phyloP scores from a whole-genome alignment of 1,140 invertebrate species.

The Leptinotarsa undecemlineata region DNA sequence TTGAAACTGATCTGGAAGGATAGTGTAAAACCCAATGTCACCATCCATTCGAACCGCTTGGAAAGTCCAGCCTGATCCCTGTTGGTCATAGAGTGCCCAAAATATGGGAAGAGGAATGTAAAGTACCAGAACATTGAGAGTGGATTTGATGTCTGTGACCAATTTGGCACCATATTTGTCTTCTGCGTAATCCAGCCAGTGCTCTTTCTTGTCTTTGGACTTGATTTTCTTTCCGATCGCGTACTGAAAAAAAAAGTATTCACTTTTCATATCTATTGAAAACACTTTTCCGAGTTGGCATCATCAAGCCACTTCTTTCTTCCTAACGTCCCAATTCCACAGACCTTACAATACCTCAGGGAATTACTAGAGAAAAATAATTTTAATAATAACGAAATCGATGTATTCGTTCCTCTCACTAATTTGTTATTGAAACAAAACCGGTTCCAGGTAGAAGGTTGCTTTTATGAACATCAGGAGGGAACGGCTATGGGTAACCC shows the following conservation, averaged over 20 bases:
- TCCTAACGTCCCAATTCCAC: too few relatives aligned
- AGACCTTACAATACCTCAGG: too few relatives aligned
- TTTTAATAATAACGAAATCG: too few relatives aligned
- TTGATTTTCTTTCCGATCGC: conserved; percentile 55
- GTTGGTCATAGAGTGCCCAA: conserved; percentile 87
- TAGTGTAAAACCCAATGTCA: conserved; percentile 65
- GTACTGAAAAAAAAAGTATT: conserved; percentile 49
- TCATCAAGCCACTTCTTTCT: too few relatives aligned
- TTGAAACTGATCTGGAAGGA: conserved; percentile 87
- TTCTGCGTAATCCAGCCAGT: conserved; percentile 83
- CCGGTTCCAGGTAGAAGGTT: too few relatives aligned
- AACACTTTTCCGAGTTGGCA: too few relatives aligned
- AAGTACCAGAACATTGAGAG: conserved; percentile 73
- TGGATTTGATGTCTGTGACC: conserved; percentile 75
- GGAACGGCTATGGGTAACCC: too few relatives aligned
- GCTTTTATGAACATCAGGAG: too few relatives aligned
- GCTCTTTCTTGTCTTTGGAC: conserved; percentile 61
- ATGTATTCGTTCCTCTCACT: too few relatives aligned
- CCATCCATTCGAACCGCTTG: conserved; percentile 92
- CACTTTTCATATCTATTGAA: too few relatives aligned
- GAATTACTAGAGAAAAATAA: too few relatives aligned
- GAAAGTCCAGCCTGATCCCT: conserved; percentile 93
- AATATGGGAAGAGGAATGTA: conserved; percentile 86
- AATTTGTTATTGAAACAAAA: too few relatives aligned
- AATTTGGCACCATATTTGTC: conserved; percentile 70